Evolutionary conservation across 2,888 invertebrate genomes (phyloP), one percentile per base, ranked within the genome.

Genomic region (Conistra vaccinii): DNA sequence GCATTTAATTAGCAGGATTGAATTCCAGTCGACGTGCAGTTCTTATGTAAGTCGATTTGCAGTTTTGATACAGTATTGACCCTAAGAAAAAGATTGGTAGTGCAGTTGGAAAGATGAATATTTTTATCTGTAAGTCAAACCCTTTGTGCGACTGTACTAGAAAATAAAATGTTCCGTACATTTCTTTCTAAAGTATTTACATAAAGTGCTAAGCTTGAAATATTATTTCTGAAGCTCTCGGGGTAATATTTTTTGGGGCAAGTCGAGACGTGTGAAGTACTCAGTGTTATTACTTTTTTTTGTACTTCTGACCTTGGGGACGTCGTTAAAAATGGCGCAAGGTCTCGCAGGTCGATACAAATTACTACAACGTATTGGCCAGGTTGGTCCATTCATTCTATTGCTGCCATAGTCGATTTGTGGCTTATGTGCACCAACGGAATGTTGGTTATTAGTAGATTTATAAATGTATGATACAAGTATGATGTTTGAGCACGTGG

Each of bases 101-200:
- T 23, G 7, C 3, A 48, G 5, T 26, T 26, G n/a, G 12, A 55
- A 55, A 55, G 26, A 26, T 26, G 14, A 55, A 55, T 26, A 26
- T 20, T 29, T 29, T 17, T 29, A 7, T 57, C 7, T 20, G 9
- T 23, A 9, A 0, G 42, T 48, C 17, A 58, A 69, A 48, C 4
- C 3, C n/a, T 51, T 58, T 26, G 3, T 32, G 9, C 17, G 12
- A 67, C 17, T 69, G 32, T 76, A 70, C 62, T 10, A 32, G 12
- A 23, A 70, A 62, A 78, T 63, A 68, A 78, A 78, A 73, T 58
- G n/a, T 23, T 51, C 5, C 42, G 26, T 51, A 51, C n/a, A 67
- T 67, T 45, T 53, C 42, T 67, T 45, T 57, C 48, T 10, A 20
- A 42, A 57, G 42, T 68, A 69, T 79, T 74, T 74, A 69, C 55